A percentile compares a stretch with the other conserved stretches of the same genome.
Evolutionary conservation across 1,140 invertebrate genomes (phyloP).

Genomic region (Pogonus chalceus): DNA sequence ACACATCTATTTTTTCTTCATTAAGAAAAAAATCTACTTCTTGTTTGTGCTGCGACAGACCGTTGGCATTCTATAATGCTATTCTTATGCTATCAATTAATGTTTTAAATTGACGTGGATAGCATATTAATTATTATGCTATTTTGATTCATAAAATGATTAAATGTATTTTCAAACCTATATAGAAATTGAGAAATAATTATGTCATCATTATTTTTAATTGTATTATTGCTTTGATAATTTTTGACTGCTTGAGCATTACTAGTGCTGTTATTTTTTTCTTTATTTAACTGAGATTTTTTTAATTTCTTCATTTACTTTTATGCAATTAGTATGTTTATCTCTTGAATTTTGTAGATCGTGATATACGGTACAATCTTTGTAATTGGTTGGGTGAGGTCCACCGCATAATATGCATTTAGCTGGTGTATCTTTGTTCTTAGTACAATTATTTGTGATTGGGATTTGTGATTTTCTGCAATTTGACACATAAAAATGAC

Average conservation of each 20-base stretch:
- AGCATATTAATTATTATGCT: conserved; percentile 18
- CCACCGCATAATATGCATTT: conserved; percentile 29
- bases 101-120: conserved; percentile 19
- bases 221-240: neutral
- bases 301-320: conserved; percentile 16
- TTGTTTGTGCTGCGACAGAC: conserved; percentile 15
- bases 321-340: conserved; percentile 15
- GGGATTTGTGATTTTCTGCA: conserved; percentile 25
- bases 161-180: conserved; percentile 10
- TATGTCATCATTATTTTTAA: conserved; percentile 1
- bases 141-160: conserved; percentile 14
- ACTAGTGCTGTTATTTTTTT: conserved; percentile 14
- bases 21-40: conserved; percentile 20
- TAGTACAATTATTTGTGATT: conserved; percentile 32
- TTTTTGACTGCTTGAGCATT: neutral
- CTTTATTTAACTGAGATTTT: conserved; percentile 19
- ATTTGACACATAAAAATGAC: conserved; percentile 26
- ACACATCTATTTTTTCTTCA: conserved; percentile 22
- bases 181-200: conserved; percentile 13
- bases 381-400: conserved; percentile 32
- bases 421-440: conserved; percentile 23
- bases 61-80: conserved; percentile 22
- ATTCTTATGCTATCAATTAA: conserved; percentile 12
- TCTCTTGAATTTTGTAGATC: conserved; percentile 15
- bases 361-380: conserved; percentile 26